Percentiles rank a stretch among this genome's conserved stretches.
These are phyloP conservation scores for Panurus biarmicus DNA, from an alignment of 2,113 vertebrate genomes.

Conservation along the genomic window DNA sequence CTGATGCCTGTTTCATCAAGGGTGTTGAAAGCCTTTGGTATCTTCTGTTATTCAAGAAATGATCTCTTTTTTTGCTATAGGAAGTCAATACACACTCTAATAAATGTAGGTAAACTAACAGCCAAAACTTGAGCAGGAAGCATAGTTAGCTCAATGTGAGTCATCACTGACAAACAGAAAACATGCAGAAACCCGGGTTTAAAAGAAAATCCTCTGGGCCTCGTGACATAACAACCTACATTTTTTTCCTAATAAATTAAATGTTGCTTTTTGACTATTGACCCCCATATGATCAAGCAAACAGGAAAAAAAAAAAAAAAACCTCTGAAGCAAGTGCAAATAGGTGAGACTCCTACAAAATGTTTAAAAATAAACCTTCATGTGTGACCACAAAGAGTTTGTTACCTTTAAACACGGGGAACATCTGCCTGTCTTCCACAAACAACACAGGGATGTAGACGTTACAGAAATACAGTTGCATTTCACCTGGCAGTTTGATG, in stretches of 20 bases:
- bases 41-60: background rate
- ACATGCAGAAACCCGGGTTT: background rate
- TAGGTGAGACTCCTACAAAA: background rate
- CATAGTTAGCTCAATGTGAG: background rate
- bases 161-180: background rate
- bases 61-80: background rate
- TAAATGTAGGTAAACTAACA: background rate
- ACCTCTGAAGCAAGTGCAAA: background rate
- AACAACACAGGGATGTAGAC: conserved; percentile 73
- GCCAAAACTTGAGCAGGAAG: background rate
- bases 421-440: conserved; percentile 72
- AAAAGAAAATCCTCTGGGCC: background rate
- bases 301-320: background rate
- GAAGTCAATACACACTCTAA: background rate
- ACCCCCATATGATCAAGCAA: background rate
- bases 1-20: background rate
- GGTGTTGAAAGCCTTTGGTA: background rate
- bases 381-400: conserved; percentile 29
- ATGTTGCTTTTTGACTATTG: background rate
- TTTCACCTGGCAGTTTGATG: conserved; percentile 88
- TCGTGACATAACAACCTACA: background rate
- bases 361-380: conserved; percentile 18
- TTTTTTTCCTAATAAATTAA: background rate
- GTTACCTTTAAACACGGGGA: conserved; percentile 63
- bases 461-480: conserved; percentile 79